Evolutionary conservation across 2,113 vertebrate species (phyloP).

Genomic region (Thamnophis sirtalis): DNA sequence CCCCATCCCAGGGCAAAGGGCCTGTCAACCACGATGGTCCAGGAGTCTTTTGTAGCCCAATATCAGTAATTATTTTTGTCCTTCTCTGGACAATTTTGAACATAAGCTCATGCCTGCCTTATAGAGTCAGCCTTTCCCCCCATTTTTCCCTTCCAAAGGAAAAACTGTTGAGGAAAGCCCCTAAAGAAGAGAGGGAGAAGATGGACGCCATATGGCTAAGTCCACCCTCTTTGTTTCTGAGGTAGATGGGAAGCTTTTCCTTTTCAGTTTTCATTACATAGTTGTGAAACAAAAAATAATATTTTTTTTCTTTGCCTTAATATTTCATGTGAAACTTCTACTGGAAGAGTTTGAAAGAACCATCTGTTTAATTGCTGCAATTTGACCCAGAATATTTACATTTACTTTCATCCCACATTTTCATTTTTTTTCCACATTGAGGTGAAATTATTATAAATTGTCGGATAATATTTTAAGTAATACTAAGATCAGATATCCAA

Average conservation of each 20-base stretch:
- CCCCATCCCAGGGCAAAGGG: no score
- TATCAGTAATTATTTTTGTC: no score
- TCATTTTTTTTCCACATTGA: neutral
- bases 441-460: neutral
- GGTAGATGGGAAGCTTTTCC: neutral
- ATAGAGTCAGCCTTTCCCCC: no score
- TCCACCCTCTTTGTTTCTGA: neutral
- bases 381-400: neutral
- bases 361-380: neutral
- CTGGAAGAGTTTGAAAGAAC: neutral
- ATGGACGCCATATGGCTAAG: no score
- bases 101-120: no score
- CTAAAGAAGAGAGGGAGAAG: no score
- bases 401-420: neutral
- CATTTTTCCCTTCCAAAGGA: no score
- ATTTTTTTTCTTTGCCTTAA: neutral
- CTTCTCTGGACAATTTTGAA: no score
- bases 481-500: neutral
- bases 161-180: no score
- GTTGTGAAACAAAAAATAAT: neutral
- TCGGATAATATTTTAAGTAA: neutral
- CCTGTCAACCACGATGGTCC: no score
- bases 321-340: neutral
- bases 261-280: neutral
- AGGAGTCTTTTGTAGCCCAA: no score